Evolutionary conservation across 2,888 invertebrate species (phyloP).

Genomic region (Cosmia trapezina): DNA sequence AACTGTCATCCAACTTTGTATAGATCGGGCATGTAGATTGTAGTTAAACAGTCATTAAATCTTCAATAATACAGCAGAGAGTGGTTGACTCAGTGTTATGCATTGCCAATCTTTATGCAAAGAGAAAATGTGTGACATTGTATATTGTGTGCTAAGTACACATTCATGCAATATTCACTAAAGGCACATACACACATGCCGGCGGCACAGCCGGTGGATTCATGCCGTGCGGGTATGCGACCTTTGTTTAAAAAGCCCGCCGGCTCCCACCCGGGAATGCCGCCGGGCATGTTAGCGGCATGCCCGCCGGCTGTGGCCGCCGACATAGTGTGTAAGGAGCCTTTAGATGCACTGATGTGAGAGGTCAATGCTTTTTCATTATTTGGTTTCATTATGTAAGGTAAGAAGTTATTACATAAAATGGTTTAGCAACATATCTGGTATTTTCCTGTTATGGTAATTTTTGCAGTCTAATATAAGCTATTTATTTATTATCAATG

Average conservation of each 20-base stretch:
- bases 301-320: too few species aligned
- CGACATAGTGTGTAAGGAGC: too few species aligned
- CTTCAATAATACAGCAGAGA: conserved; percentile 5
- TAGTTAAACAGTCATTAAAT: background rate
- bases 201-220: too few species aligned
- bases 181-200: too few species aligned
- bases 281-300: too few species aligned
- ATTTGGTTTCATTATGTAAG: background rate
- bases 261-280: too few species aligned
- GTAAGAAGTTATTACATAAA: background rate
- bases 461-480: conserved; percentile 1
- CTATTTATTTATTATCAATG: background rate
- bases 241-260: too few species aligned
- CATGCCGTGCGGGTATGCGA: too few species aligned
- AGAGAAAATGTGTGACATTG: conserved; percentile 43
- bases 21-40: too few species aligned
- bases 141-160: conserved; percentile 44
- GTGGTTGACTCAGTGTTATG: conserved; percentile 20
- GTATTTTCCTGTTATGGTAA: background rate
- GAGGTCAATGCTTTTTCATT: conserved; percentile 22
- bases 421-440: background rate
- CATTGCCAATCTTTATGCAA: conserved; percentile 33
- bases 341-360: conserved; percentile 6
- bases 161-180: conserved; percentile 43
- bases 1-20: background rate